Evolutionary conservation across 1,140 invertebrate species (phyloP).

Genomic region (Papilio helenus): DNA sequence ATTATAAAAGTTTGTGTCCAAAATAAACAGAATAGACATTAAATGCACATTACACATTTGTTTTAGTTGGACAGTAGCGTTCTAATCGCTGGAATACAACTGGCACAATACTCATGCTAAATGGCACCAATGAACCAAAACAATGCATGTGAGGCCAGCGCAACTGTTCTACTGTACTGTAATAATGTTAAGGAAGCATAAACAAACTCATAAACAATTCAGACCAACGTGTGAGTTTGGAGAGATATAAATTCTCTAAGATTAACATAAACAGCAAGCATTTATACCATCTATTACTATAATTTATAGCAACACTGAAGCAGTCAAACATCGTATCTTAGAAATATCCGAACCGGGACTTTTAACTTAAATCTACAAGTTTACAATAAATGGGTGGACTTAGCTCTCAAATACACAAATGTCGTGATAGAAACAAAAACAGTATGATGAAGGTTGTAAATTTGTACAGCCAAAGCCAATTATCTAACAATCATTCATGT

Average conservation of each 20-base stretch:
- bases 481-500: not conserved
- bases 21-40: not conserved
- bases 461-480: not conserved
- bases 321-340: conserved; percentile 46
- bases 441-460: not conserved
- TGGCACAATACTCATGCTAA: no score
- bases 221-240: no score
- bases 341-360: not conserved
- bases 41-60: no score
- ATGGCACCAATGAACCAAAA: no score
- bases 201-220: no score
- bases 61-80: no score
- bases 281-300: not conserved
- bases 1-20: not conserved
- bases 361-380: not conserved
- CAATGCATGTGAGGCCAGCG: no score
- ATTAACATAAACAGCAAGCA: conserved; percentile 1
- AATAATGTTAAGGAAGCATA: no score
- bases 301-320: conserved; percentile 32
- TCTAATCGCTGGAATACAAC: no score
- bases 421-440: no score
- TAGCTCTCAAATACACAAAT: not conserved
- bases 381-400: not conserved
- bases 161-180: no score
- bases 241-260: not conserved